Evolutionary conservation across 2,888 invertebrate genomes (phyloP), one percentile per base, ranked within the genome.

Genomic region (Meliscaeva auricollis): DNA sequence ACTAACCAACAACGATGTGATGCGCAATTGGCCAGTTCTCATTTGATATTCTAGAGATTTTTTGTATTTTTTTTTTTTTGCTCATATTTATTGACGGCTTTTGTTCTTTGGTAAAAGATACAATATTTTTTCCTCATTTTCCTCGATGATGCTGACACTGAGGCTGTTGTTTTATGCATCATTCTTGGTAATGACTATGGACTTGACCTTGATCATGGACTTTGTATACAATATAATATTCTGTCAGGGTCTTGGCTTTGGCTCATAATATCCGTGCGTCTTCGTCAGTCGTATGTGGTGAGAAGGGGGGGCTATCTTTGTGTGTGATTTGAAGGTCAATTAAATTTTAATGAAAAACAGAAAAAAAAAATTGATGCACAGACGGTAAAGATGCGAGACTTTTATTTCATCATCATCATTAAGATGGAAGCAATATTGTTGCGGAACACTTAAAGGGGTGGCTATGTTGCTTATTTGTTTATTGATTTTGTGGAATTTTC

Each of bases 121-220:
- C 22, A 50, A 8, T 38, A 38, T 50, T 64, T 76, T 68, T 74
- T 58, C 56, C 48, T 68, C 35, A 66, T 66, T 66, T 62, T 66
- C 50, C 66, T 66, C 46, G 3, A 64, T 22, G 60, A 32, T 56
- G 35, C 15, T 32, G 58, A 38, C 30, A 26, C 56, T 56, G 56
- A 32, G 46, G 17, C 46, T 20, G 56, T 58, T 69, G 44, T 76
- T 58, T 50, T 50, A 48, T 68, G 38, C 58, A 68, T 48, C 68
- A 58, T 68, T 58, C 79, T 54, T 74, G 80, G 68, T 60, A 69
- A 80, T 80, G 69, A 48, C 62, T 70, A 64, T 64, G 58, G 60
- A 58, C 69, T 80, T 81, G 72, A 70, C 80, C 80, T 81, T 81
- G 80, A 81, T 75, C 75, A 54, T 81, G 80, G 75, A 62, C 80